Base-by-base conservation (phyloP, 2,888 invertebrate species). In the Caenorhabditis sp. region DNA sequence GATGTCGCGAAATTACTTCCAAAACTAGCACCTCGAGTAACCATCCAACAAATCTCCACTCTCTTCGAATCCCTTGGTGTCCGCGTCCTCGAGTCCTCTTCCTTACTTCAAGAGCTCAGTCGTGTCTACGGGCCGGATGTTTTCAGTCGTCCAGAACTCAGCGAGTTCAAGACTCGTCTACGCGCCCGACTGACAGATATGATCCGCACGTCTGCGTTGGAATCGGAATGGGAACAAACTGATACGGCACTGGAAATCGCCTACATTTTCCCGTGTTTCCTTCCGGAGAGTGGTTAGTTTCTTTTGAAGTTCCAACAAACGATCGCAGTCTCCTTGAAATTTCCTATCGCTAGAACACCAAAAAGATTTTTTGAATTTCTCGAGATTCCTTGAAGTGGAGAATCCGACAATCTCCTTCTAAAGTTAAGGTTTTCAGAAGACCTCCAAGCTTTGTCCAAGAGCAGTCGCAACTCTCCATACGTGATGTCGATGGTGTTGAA, bases 161-260 rank as follows among this genome's bases (percentile, higher is more conserved):
- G 56, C 38, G 58, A 54, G 14, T 54, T 75, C 61, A 63, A 63
- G 24, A 63, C 59, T 14, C 58, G 56, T 6, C 64, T 68, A 5
- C 35, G 49, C 4, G 22, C 14, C 0, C 56, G 38, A 1, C 12
- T 82, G 6, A 64, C 81, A 0, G 56, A 64, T 16, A 56, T 82
- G 56, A 66, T 82, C 16, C 47, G 63, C 6, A 47, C 28, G 1
- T 56, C 66, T 6, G 49, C 28, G 7, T 16, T 26, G 16, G 70
- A 64, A 38, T 26, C 49, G 0, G 49, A 49, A 14, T 64, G 70
- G 63, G 64, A 72, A 19, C 49, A 47, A 31, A 70, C 64, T 6
- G 77, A 77, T 51, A 77, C 77, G 2, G 77, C 77, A 24, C 41
- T 77, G 16, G 69, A 69, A 35, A 54, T 77, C 10, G 77, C 63